These are phyloP conservation scores for Pseudomyrmex dendroicus DNA, from an alignment of 1,140 invertebrate genomes.

Conservation along the genomic window DNA sequence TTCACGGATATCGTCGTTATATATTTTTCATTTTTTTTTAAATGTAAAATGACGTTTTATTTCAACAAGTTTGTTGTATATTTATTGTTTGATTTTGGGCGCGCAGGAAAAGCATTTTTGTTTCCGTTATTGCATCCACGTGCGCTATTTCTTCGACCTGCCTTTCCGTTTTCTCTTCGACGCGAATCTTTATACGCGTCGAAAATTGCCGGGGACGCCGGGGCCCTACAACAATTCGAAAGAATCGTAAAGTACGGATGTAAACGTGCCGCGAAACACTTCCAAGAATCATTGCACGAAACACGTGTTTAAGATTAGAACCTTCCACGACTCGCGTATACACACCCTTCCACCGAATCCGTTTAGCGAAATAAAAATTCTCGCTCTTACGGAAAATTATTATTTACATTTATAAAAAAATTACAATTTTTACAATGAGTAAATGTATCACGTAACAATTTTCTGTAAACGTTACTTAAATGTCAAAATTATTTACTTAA, in stretches of 20 bases:
- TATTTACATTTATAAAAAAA: neutral
- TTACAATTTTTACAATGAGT: no score
- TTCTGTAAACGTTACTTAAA: no score
- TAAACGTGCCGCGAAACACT: slow-evolving; percentile 63
- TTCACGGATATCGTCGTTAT: neutral
- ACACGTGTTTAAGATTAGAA: slow-evolving; percentile 74
- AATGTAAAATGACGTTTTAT: neutral
- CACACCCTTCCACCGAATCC: slow-evolving; percentile 1
- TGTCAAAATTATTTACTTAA: no score
- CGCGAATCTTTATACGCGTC: slow-evolving; percentile 28
- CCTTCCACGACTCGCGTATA: neutral
- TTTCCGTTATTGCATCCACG: slow-evolving; percentile 8
- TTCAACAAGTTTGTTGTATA: neutral
- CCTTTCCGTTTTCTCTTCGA: slow-evolving; percentile 6
- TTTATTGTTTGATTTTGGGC: neutral
- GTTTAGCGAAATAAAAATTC: slow-evolving; percentile 17
- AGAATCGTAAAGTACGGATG: slow-evolving; percentile 68
- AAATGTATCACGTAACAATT: no score
- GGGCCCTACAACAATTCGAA: slow-evolving; percentile 65
- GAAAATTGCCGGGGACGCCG: slow-evolving; percentile 39
- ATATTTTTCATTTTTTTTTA: neutral
- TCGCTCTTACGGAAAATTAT: neutral
- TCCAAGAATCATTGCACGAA: slow-evolving; percentile 67
- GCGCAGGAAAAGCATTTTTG: neutral
- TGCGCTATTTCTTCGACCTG: neutral